Evolutionary conservation across 2,888 invertebrate species (phyloP), one percentile per base, ranked within the genome.

Genomic region (Ectemnius continuus): DNA sequence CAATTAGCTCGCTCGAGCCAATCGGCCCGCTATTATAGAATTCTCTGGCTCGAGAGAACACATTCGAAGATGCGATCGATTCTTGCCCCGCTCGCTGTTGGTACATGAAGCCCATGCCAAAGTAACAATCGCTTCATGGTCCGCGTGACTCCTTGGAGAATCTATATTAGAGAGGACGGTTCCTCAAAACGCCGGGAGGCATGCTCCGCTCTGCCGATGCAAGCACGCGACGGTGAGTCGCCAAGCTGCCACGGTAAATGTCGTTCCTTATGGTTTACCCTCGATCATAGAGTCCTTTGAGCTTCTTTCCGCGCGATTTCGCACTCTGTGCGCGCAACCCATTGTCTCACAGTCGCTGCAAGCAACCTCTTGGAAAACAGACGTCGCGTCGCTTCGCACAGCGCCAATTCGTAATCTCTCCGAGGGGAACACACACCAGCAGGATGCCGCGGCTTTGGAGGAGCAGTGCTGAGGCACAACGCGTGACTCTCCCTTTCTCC

Each of bases 251-350:
- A 45, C 61, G 60, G 72, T 69, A 67, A 78, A 73, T 70, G 64
- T 70, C 57, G 46, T 48, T 58, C 52, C 71, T 28, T 36, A 56
- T 16, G 61, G 59, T 52, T 73, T 67, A 67, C 71, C 60, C 75
- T 71, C 81, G 81, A 80, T 82, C 82, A 83, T 73, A 76, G 81
- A 75, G 74, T 83, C 78, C 79, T 83, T 83, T 83, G 83, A 83
- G 76, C 65, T 68, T 64, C 66, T 67, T 83, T 83, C 80, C 82
- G 61, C 80, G 81, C 77, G 82, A 82, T 73, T 82, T 78, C 58
- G 62, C 59, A 68, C 79, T 4, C 36, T 8, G 36, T 36, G 8
- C 36, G 36, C 36, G 71, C 75, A 69, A 23, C 23, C 67, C 69
- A 84, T 82, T 83, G 83, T 83, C 81, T 78, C 84, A 67, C 57